Percentiles rank a stretch among this genome's conserved stretches.
Evolutionary conservation across 2,113 vertebrate genomes (phyloP).

Genomic region (Austrofundulus limnaeus): DNA sequence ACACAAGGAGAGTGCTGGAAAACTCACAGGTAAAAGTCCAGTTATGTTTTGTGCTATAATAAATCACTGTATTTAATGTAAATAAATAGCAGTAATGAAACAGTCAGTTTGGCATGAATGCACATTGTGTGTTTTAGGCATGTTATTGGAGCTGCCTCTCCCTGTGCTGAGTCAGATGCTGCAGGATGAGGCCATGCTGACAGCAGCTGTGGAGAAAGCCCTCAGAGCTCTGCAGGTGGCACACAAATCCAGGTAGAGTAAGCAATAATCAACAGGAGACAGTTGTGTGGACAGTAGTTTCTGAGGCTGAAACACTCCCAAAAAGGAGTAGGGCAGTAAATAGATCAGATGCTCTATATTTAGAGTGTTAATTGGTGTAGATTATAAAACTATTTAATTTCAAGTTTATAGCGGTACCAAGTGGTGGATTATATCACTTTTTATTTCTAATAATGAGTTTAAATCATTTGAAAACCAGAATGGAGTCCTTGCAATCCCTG

Average conservation of each 20-base stretch:
- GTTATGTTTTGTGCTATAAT: background rate
- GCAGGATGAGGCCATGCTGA: constrained; percentile 73
- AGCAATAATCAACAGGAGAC: background rate
- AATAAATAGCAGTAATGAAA: background rate
- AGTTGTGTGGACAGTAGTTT: background rate
- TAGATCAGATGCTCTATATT: too few relatives aligned
- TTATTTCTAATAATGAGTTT: too few relatives aligned
- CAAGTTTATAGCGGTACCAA: too few relatives aligned
- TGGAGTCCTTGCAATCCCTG: too few relatives aligned
- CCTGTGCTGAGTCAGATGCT: constrained; percentile 75
- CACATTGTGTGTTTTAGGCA: constrained; percentile 67
- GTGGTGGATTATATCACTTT: too few relatives aligned
- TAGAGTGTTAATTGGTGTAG: too few relatives aligned
- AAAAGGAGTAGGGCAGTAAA: too few relatives aligned
- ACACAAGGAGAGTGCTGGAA: constrained; percentile 73
- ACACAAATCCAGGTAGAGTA: constrained; percentile 54
- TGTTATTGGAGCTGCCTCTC: constrained; percentile 79
- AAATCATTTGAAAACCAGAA: too few relatives aligned
- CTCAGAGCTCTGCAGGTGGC: constrained; percentile 64
- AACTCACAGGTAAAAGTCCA: constrained; percentile 78
- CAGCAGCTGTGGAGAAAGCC: constrained; percentile 76
- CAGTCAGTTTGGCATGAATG: background rate
- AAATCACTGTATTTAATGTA: background rate
- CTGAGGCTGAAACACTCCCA: too few relatives aligned
- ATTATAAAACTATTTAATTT: too few relatives aligned